Conservation (phyloP, 2,113 vertebrate species). For the Tinamus guttatus region DNA sequence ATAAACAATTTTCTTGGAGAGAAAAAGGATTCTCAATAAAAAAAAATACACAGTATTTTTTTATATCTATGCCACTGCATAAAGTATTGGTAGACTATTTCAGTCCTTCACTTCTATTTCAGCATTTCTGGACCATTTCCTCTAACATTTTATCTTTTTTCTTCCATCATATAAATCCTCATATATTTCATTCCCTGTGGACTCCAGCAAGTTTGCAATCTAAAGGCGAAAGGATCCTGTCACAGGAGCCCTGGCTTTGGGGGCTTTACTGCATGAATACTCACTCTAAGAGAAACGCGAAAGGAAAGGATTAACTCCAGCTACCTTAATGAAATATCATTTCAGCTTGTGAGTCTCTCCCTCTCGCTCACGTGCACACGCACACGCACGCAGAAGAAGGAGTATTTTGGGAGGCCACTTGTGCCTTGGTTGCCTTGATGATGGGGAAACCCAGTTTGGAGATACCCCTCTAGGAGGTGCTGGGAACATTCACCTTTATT, state of each 20-base stretch:
- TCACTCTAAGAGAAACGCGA: not conserved
- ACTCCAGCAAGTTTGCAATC: not conserved
- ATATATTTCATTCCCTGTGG: not conserved
- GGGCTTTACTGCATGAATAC: not conserved
- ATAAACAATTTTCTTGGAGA: conserved; percentile 72
- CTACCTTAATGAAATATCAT: conserved; percentile 18
- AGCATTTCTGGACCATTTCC: conserved; percentile 37
- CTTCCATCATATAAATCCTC: conserved; percentile 40
- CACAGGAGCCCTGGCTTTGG: not conserved
- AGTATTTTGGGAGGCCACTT: not conserved
- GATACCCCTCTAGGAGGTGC: not conserved
- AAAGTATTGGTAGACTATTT: conserved; percentile 49
- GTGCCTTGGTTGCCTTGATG: not conserved
- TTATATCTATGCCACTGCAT: conserved; percentile 25
- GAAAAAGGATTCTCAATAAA: conserved; percentile 62
- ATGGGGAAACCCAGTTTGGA: not conserved
- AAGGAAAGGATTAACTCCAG: not conserved
- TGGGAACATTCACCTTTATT: not conserved
- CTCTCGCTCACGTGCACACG: not conserved
- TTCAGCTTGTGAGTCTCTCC: not conserved
- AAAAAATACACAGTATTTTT: not conserved
- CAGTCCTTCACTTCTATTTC: conserved; percentile 45
- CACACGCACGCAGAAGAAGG: not conserved
- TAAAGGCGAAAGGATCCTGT: not conserved
- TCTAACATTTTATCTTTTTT: conserved; percentile 47